Percentiles rank a stretch among this genome's conserved stretches.
Evolutionary conservation across 2,113 vertebrate species (phyloP).

Genomic region (Plectropomus leopardus): DNA sequence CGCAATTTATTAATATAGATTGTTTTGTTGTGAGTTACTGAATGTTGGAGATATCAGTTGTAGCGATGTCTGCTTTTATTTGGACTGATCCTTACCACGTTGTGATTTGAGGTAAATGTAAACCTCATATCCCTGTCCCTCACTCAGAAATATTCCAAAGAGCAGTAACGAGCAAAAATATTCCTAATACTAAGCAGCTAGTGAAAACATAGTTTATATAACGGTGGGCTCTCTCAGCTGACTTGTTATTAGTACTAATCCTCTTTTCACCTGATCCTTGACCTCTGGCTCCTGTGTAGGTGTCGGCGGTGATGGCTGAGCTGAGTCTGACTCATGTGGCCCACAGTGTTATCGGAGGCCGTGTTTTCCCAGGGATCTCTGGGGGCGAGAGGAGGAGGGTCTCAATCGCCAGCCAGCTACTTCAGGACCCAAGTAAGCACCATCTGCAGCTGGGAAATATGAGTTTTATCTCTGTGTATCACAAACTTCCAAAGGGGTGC

Average conservation of each 20-base stretch:
- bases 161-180: background rate
- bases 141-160: background rate
- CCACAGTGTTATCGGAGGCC: conserved; percentile 90
- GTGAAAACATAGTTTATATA: too few species aligned
- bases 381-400: conserved; percentile 93
- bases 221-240: background rate
- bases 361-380: conserved; percentile 89
- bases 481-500: background rate
- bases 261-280: conserved; percentile 23
- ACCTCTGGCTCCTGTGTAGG: conserved; percentile 80
- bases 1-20: too few species aligned
- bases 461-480: background rate
- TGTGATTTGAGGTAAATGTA: too few species aligned
- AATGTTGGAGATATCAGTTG: too few species aligned
- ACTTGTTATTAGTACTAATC: background rate
- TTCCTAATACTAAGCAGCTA: background rate
- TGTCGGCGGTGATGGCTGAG: conserved; percentile 90
- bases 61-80: too few species aligned
- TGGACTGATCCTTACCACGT: too few species aligned
- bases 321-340: conserved; percentile 92
- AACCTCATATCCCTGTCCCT: too few species aligned
- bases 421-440: conserved; percentile 96
- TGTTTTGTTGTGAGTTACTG: too few species aligned
- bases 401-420: conserved; percentile 93
- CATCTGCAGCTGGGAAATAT: background rate